phyloP scores from a whole-genome alignment of 2,797 vertebrate genomes.

The Pseudochirops cupreus region DNA sequence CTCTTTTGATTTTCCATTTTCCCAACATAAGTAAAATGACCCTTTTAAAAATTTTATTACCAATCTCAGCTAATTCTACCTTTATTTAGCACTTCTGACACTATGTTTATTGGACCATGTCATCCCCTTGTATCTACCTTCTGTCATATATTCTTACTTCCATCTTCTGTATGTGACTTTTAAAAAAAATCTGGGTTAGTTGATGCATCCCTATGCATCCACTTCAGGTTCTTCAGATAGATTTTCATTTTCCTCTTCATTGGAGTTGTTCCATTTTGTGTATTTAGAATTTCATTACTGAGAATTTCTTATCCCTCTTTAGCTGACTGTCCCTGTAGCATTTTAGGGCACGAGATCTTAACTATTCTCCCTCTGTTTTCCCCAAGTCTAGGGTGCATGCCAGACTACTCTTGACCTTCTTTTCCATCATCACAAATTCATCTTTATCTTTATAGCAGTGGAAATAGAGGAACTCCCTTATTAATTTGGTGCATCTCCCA shows the following conservation, averaged over 20 bases:
- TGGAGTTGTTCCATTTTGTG: background rate
- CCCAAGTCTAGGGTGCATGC: background rate
- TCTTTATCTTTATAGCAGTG: too few species aligned
- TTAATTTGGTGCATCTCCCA: too few species aligned
- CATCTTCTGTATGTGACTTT: background rate
- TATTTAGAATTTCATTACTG: background rate
- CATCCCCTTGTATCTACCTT: background rate
- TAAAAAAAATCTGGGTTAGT: background rate
- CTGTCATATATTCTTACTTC: background rate
- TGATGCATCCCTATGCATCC: background rate
- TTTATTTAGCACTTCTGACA: background rate
- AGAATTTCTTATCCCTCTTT: background rate
- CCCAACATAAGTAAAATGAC: background rate
- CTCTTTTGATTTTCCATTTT: background rate
- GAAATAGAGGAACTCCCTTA: too few species aligned
- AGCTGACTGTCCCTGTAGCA: background rate
- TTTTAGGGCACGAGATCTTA: background rate
- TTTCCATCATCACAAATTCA: background rate
- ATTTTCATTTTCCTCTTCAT: background rate
- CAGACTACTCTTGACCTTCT: background rate
- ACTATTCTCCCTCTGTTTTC: background rate
- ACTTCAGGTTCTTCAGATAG: background rate
- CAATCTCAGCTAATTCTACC: background rate
- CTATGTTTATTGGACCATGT: background rate
- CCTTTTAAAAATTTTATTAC: background rate